Evolutionary conservation across 2,797 vertebrate species (phyloP).

Genomic region (Myotis myotis): DNA sequence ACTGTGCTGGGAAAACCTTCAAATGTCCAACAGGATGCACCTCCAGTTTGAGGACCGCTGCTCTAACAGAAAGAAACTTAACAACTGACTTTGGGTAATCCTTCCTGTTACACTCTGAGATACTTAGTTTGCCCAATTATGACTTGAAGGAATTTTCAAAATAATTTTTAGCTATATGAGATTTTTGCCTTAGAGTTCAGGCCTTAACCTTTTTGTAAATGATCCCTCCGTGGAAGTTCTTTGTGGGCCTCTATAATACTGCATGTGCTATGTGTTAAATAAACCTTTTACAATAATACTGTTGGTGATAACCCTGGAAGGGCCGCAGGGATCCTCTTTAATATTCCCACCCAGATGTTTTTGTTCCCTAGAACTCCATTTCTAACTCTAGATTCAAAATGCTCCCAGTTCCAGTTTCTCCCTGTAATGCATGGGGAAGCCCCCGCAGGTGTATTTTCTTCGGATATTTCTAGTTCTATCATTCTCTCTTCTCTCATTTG

Average conservation of each 20-base stretch:
- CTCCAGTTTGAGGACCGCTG: not conserved
- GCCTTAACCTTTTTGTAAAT: not conserved
- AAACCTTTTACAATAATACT: not conserved
- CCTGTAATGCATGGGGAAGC: not conserved
- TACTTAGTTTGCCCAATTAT: not conserved
- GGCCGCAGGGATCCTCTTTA: not conserved
- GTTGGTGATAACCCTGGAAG: not conserved
- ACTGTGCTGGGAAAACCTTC: not conserved
- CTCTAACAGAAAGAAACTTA: not conserved
- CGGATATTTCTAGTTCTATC: not conserved
- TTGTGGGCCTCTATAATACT: not conserved
- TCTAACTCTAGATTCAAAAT: not conserved
- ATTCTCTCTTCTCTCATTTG: not conserved
- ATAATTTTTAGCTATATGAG: not conserved
- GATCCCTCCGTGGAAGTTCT: not conserved
- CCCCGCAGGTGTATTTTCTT: not conserved
- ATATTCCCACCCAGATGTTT: not conserved
- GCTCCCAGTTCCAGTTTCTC: not conserved
- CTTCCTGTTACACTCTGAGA: not conserved
- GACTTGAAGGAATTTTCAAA: conserved; percentile 1
- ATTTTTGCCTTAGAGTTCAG: not conserved
- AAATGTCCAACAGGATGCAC: not conserved
- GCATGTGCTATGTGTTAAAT: not conserved
- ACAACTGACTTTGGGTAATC: not conserved
- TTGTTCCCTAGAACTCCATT: not conserved